Evolutionary conservation across 2,888 invertebrate genomes (phyloP), one percentile per base, ranked within the genome.

Genomic region (Eurytoma adleriae): DNA sequence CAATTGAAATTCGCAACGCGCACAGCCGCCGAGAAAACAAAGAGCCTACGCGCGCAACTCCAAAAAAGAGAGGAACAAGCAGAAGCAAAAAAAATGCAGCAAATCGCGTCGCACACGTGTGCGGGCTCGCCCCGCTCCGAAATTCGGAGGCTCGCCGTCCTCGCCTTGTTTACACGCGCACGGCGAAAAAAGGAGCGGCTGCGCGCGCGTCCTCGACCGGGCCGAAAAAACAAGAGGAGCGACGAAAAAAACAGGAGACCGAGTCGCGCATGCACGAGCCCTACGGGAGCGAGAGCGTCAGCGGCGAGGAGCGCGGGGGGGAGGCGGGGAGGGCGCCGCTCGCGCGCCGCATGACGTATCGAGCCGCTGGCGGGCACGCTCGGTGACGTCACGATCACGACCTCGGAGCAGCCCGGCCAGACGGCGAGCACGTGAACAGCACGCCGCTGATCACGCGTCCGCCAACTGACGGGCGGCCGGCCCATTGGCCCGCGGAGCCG

Each of bases 371-470:
- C 82, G 81, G 85, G 85, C 90, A 89, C 88, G 87, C 89, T 83
- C 83, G 79, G 82, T 93, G 92, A 93, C 93, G 93, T 93, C 92
- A 92, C 89, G 93, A 93, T 93, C 94, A 94, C 94, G 94, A 92
- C 92, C 91, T 91, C 91, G 91, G 94, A 94, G 95, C 95, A 94
- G 92, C 90, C 91, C 90, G 91, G 94, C 93, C 96, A 96, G 94
- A 93, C 94, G 91, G 91, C 91, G 94, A 93, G 93, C 96, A 96
- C 96, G 96, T 96, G 96, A 96, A 95, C 94, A 94, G 90, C 82
- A 94, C 93, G 94, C 94, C 92, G 91, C 88, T 91, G 93, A 93
- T 93, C 96, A 96, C 95, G 96, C 95, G 93, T 92, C 91, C 91
- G 91, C 92, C 93, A 95, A 94, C 94, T 96, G 96, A 94, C 93